Evolutionary conservation across 2,888 invertebrate species (phyloP).

Genomic region (Lycaena phlaeas): DNA sequence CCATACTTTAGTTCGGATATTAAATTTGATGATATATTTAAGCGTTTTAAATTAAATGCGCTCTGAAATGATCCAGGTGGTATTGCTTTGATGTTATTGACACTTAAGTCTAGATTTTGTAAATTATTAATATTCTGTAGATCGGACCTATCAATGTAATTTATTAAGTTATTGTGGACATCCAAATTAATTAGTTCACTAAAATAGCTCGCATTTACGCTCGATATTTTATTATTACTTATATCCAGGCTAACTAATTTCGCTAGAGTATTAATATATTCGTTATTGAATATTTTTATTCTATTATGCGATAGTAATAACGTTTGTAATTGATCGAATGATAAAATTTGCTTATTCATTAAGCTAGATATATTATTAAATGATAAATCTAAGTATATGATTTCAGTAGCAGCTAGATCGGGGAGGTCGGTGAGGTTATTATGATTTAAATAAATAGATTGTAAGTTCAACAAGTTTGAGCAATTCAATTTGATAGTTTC

Average conservation of each 20-base stretch:
- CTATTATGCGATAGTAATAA: conserved; percentile 40
- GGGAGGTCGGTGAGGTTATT: conserved; percentile 32
- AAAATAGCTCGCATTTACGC: conserved; percentile 40
- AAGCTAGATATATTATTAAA: conserved; percentile 34
- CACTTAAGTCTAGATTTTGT: conserved; percentile 44
- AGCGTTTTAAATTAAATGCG: conserved; percentile 39
- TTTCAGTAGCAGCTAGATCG: conserved; percentile 3
- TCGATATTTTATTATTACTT: conserved; percentile 36
- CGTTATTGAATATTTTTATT: conserved; percentile 40
- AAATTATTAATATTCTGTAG: conserved; percentile 36
- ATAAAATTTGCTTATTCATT: conserved; percentile 22
- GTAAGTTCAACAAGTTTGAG: conserved; percentile 32
- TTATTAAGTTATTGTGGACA: conserved; percentile 38
- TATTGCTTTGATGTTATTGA: conserved; percentile 37
- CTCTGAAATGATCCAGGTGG: conserved; percentile 49
- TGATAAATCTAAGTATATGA: conserved; percentile 38
- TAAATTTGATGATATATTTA: conserved; percentile 47
- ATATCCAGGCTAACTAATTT: conserved; percentile 37
- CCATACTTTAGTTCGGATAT: conserved; percentile 44
- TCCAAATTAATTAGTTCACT: conserved; percentile 38
- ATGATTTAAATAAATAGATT: conserved; percentile 41
- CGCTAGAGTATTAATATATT: conserved; percentile 31
- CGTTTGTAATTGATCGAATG: conserved; percentile 33
- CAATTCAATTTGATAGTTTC: neutral
- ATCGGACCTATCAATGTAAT: conserved; percentile 31